Conservation (phyloP, 2,888 invertebrate genomes). For the Mystacides longicornis region DNA sequence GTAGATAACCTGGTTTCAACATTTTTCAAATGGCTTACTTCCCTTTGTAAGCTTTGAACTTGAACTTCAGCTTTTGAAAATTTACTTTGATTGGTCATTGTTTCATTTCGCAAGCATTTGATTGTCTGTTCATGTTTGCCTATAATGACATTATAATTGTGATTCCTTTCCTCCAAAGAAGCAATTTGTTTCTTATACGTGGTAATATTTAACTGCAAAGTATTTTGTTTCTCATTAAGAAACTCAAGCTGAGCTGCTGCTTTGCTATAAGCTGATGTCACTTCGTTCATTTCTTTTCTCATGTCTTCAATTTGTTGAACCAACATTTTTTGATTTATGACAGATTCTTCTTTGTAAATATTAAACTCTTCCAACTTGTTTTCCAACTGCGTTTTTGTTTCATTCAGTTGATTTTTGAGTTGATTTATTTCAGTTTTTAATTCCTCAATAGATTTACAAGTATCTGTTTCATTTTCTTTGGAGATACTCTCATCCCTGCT, state of each 20-base stretch:
- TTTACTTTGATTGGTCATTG: slow-evolving; percentile 64
- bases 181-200: slow-evolving; percentile 82
- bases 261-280: slow-evolving; percentile 71
- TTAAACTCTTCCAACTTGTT: slow-evolving; percentile 75
- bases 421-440: slow-evolving; percentile 31
- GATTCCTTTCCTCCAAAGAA: slow-evolving; percentile 78
- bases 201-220: slow-evolving; percentile 62
- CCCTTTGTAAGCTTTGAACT: slow-evolving; percentile 64
- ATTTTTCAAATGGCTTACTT: slow-evolving; percentile 70
- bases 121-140: slow-evolving; percentile 82
- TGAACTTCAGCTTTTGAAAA: slow-evolving; percentile 71
- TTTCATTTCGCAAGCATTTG: slow-evolving; percentile 69
- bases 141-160: slow-evolving; percentile 70
- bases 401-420: slow-evolving; percentile 47
- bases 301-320: slow-evolving; percentile 77
- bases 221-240: slow-evolving; percentile 75
- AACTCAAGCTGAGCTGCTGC: slow-evolving; percentile 75
- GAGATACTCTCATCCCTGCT: slow-evolving; percentile 36
- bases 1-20: slow-evolving; percentile 68
- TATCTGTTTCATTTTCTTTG: slow-evolving; percentile 37
- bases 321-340: slow-evolving; percentile 73
- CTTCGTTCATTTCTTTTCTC: slow-evolving; percentile 66
- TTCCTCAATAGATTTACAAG: slow-evolving; percentile 31
- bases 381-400: slow-evolving; percentile 59
- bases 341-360: slow-evolving; percentile 76